Evolutionary conservation across 1,140 invertebrate genomes (phyloP).

Genomic region (Homarus americanus): DNA sequence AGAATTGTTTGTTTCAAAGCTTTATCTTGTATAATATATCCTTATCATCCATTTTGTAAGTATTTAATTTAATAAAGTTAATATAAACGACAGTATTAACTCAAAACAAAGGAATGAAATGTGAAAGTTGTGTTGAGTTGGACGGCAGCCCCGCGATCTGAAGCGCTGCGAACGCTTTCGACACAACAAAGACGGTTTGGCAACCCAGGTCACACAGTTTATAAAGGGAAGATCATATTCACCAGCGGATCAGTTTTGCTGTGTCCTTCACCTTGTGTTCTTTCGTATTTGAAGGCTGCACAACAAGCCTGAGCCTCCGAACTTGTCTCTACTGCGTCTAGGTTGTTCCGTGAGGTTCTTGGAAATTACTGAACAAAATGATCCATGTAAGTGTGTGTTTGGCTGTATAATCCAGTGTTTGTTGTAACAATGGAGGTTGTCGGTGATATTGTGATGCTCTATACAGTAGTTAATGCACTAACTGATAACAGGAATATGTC

Average conservation of each 20-base stretch:
- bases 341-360: neutral
- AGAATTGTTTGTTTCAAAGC: neutral
- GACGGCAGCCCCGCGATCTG: neutral
- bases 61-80: neutral
- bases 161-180: neutral
- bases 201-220: conserved; percentile 1
- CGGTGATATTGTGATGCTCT: too few species aligned
- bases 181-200: neutral
- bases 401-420: neutral
- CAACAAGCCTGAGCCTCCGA: neutral
- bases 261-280: conserved; percentile 37
- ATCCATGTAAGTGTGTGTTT: neutral
- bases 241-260: conserved; percentile 12
- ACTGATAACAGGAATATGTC: too few species aligned
- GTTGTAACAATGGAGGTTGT: too few species aligned
- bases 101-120: neutral
- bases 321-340: neutral
- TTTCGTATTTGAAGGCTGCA: neutral
- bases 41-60: neutral
- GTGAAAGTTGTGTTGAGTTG: neutral
- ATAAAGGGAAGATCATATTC: conserved; percentile 41
- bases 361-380: neutral
- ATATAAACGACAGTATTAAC: neutral
- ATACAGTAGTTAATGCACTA: too few species aligned
- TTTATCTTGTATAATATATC: too few species aligned